These are phyloP conservation scores for Leucoraja ocellata DNA, from an alignment of 2,797 vertebrate genomes.

Conservation along the genomic window DNA sequence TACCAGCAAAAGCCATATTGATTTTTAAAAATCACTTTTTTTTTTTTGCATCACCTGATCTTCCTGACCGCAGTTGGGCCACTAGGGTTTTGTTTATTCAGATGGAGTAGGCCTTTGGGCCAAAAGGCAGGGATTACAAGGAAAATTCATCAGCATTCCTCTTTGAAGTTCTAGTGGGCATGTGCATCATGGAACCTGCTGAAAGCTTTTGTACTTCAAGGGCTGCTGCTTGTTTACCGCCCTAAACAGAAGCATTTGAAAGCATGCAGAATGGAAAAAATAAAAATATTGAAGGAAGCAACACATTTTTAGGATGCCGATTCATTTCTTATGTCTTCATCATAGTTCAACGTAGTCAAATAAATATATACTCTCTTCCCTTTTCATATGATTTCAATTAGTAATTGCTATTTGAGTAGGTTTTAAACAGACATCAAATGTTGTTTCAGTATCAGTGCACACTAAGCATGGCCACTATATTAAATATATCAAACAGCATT, in stretches of 20 bases:
- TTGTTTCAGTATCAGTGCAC: slow-evolving; percentile 69
- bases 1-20: slow-evolving; percentile 63
- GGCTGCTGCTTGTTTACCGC: slow-evolving; percentile 58
- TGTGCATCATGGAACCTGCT: slow-evolving; percentile 71
- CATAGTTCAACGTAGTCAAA: slow-evolving; percentile 59
- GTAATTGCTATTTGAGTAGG: slow-evolving; percentile 60
- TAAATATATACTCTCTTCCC: slow-evolving; percentile 46
- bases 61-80: slow-evolving; percentile 58
- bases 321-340: slow-evolving; percentile 61
- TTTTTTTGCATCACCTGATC: slow-evolving; percentile 61
- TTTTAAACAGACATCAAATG: slow-evolving; percentile 63
- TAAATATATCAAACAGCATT: slow-evolving; percentile 1
- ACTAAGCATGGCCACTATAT: slow-evolving; percentile 52
- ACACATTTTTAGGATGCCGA: slow-evolving; percentile 55
- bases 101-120: slow-evolving; percentile 65
- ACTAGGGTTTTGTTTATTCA: slow-evolving; percentile 73
- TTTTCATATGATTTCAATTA: slow-evolving; percentile 71
- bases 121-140: slow-evolving; percentile 69
- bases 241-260: slow-evolving; percentile 67
- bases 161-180: slow-evolving; percentile 84
- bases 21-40: slow-evolving; percentile 52
- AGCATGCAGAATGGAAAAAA: slow-evolving; percentile 54
- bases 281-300: slow-evolving; percentile 56
- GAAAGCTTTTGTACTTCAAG: slow-evolving; percentile 46
- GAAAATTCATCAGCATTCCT: slow-evolving; percentile 68